These are phyloP conservation scores for Pangasianodon hypophthalmus DNA, from an alignment of 2,113 vertebrate species.

Conservation along the genomic window DNA sequence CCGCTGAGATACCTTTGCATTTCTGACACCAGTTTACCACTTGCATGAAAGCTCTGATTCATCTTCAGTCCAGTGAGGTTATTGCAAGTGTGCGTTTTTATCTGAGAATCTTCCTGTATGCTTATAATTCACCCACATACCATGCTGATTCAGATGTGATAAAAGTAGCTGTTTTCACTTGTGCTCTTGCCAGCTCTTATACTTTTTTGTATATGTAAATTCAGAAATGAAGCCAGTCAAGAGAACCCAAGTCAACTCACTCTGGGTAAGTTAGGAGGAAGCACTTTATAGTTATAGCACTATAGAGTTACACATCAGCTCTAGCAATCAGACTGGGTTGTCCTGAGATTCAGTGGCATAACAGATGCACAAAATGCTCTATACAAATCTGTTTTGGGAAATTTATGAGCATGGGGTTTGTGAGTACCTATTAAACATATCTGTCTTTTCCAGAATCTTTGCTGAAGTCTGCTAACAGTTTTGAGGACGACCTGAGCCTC, in stretches of 20 bases:
- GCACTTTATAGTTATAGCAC: not conserved
- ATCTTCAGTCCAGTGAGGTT: not conserved
- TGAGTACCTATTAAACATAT: not conserved
- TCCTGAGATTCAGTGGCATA: not conserved
- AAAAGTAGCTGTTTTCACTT: constrained; percentile 43
- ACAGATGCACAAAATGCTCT: not conserved
- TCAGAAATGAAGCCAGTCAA: constrained; percentile 57
- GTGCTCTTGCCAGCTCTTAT: not conserved
- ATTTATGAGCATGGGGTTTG: not conserved
- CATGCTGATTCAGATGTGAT: constrained; percentile 40
- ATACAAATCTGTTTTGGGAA: not conserved
- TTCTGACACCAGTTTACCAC: not conserved
- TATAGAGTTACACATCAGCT: not conserved
- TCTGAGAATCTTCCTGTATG: constrained; percentile 29
- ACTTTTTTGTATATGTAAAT: constrained; percentile 22
- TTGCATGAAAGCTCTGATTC: constrained; percentile 7
- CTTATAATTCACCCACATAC: constrained; percentile 43
- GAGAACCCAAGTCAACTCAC: constrained; percentile 57
- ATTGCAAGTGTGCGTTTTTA: constrained; percentile 35
- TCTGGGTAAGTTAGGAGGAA: constrained; percentile 64
- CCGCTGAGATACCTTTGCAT: not conserved
- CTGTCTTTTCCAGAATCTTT: constrained; percentile 64
- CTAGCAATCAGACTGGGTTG: not conserved
- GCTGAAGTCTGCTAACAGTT: constrained; percentile 68
- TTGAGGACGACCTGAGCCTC: constrained; percentile 82